phyloP scores from a whole-genome alignment of 1,140 invertebrate genomes.

The Aphelenchoides avenae region DNA sequence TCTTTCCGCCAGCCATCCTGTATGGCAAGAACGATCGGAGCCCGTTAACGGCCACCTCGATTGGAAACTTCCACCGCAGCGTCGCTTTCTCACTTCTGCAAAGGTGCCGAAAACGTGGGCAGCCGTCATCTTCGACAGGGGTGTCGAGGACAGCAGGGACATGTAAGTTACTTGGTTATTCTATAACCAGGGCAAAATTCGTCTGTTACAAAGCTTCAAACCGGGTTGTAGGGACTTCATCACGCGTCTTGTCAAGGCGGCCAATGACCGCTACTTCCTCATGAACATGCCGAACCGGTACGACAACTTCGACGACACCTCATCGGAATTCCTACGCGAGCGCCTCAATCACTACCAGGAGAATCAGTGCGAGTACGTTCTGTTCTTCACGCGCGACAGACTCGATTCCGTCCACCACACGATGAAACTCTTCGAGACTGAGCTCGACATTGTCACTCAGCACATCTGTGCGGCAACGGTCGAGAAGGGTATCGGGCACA shows the following conservation, averaged over 20 bases:
- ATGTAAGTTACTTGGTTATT: constrained; percentile 14
- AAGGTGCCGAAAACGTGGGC: constrained; percentile 5
- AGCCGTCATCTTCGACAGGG: constrained; percentile 1
- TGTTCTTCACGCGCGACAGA: constrained; percentile 19
- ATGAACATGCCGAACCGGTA: constrained; percentile 1
- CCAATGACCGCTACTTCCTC: constrained; percentile 1
- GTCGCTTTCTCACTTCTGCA: constrained; percentile 5
- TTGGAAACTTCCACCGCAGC: constrained; percentile 6
- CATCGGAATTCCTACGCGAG: not conserved
- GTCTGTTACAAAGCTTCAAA: not conserved
- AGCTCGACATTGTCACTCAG: constrained; percentile 10
- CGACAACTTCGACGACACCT: not conserved
- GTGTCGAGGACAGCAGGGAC: constrained; percentile 6
- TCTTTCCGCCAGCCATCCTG: constrained; percentile 10
- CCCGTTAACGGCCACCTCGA: constrained; percentile 7
- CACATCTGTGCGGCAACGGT: constrained; percentile 5
- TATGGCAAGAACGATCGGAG: not conserved
- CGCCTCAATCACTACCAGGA: no score
- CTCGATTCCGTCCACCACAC: constrained; percentile 17
- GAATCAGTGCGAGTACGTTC: not conserved
- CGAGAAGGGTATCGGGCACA: constrained; percentile 5
- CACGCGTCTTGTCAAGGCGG: constrained; percentile 1
- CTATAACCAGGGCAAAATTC: no score
- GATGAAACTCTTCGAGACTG: constrained; percentile 11
- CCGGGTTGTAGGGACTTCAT: constrained; percentile 6